Percentiles rank a stretch among this genome's conserved stretches.
phyloP scores from a whole-genome alignment of 2,113 vertebrate species.

The Cygnus atratus region DNA sequence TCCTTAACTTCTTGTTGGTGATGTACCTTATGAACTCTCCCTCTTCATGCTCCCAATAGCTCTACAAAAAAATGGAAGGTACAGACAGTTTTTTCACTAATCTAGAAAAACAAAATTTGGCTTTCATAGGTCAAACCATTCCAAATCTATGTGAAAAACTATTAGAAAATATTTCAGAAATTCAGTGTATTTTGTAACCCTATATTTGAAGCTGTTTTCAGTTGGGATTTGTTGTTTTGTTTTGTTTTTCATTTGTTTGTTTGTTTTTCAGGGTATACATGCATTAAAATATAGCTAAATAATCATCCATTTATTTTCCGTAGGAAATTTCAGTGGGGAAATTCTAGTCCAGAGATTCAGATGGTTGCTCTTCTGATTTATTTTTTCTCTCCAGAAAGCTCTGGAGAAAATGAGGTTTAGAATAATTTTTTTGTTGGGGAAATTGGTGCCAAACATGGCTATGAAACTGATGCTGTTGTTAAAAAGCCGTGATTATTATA shows the following conservation, averaged over 20 bases:
- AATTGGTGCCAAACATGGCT: background rate
- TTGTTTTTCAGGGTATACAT: background rate
- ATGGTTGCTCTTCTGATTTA: background rate
- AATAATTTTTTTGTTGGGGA: background rate
- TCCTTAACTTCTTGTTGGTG: background rate
- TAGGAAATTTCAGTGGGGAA: background rate
- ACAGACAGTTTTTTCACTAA: background rate
- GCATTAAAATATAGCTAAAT: background rate
- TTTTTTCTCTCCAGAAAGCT: background rate
- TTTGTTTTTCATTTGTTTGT: background rate
- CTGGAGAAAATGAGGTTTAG: background rate
- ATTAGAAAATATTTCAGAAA: background rate
- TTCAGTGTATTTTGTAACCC: background rate
- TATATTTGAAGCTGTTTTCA: background rate
- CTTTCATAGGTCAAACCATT: background rate
- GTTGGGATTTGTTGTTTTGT: background rate
- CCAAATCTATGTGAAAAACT: background rate
- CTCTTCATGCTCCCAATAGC: background rate
- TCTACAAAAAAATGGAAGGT: background rate
- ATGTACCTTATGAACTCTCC: background rate
- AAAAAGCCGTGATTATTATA: background rate
- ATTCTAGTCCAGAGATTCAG: background rate
- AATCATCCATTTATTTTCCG: background rate
- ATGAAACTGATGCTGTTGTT: background rate
- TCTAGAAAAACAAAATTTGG: background rate